phyloP scores from a whole-genome alignment of 1,140 invertebrate genomes.

The Pararge aegeria region DNA sequence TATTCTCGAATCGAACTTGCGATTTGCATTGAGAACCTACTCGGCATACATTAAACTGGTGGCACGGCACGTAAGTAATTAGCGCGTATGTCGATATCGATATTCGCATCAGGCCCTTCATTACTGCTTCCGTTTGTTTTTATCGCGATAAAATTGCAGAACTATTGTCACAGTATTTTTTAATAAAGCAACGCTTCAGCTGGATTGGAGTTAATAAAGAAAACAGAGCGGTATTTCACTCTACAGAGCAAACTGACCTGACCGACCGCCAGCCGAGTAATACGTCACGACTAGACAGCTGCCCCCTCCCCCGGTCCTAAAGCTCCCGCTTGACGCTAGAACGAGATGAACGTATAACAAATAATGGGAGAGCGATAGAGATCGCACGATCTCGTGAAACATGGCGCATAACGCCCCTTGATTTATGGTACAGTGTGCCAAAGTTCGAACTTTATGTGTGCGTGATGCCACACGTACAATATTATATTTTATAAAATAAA shows the following conservation, averaged over 20 bases:
- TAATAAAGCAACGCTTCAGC: constrained; percentile 31
- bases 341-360: constrained; percentile 55
- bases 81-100: constrained; percentile 66
- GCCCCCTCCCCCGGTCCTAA: constrained; percentile 54
- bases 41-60: constrained; percentile 66
- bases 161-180: constrained; percentile 33
- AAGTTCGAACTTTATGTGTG: constrained; percentile 77
- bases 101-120: constrained; percentile 61
- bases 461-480: constrained; percentile 53
- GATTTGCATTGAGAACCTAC: constrained; percentile 74
- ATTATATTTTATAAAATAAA: constrained; percentile 36
- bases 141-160: constrained; percentile 28
- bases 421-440: constrained; percentile 78
- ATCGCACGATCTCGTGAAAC: constrained; percentile 70
- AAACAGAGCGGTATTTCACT: constrained; percentile 41
- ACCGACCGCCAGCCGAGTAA: constrained; percentile 66
- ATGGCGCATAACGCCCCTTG: constrained; percentile 81
- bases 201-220: constrained; percentile 41
- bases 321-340: constrained; percentile 55
- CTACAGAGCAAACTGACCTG: constrained; percentile 52
- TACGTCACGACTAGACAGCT: constrained; percentile 78
- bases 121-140: constrained; percentile 45
- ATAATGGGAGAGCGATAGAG: constrained; percentile 59
- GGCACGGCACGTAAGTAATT: constrained; percentile 62
- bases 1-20: constrained; percentile 75